Evolutionary conservation across 2,888 invertebrate genomes (phyloP), one percentile per base, ranked within the genome.

Genomic region (Amiota mariae): DNA sequence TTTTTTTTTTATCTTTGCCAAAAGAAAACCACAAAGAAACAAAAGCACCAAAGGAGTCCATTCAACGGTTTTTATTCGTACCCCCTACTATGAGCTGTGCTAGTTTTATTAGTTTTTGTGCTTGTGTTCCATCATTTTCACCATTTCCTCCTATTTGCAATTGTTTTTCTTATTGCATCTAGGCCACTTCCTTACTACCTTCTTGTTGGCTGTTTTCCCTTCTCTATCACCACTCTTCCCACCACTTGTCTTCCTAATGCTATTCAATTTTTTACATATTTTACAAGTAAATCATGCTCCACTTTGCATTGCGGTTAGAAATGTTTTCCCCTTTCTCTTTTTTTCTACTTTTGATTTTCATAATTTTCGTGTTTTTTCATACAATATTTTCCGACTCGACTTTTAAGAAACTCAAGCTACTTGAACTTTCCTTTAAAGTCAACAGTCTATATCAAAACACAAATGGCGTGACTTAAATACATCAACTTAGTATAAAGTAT

Each of bases 351-450:
- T 3, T 54, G n/a, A 54, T 36, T 36, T 36, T 36, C 36, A 36
- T 36, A 6, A 36, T 36, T 4, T 54, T 59, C 10, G 59, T 59
- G n/a, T 13, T 59, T 59, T 13, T 15, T 59, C 18, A 15, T 54
- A 54, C 4, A n/a, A 54, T 54, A n/a, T 54, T n/a, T 54, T 54
- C 8, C 8, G 10, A 1, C 54, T 54, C 12, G n/a, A 54, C 54
- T 54, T 54, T 54, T 54, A 54, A 54, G 36, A 36, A 36, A 36
- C 36, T 36, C 36, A 48, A 66, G 47, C 48, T 48, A 66, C 66
- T 66, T 66, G 66, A 66, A 66, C 66, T 66, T 49, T 10, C 8
- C 13, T 47, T 15, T 15, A 48, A 48, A 47, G 66, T 66, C 63
- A 63, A 63, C 36, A n/a, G 24, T 18, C 59, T 63, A 36, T 11